Percentiles rank a stretch among this genome's conserved stretches.
These are phyloP conservation scores for Hydropsyche tenuis DNA, from an alignment of 1,140 invertebrate genomes.

Conservation along the genomic window DNA sequence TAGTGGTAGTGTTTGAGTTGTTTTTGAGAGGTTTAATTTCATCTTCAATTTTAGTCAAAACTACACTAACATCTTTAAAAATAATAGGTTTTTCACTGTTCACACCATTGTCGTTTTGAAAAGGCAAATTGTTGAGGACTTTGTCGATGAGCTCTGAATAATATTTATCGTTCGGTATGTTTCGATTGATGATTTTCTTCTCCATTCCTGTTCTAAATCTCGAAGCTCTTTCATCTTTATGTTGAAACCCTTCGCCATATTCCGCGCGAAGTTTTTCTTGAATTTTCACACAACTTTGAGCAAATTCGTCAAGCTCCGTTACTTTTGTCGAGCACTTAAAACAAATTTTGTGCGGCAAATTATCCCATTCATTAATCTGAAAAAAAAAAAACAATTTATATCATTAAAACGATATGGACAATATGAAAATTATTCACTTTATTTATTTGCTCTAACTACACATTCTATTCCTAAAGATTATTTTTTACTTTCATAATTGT, in stretches of 20 bases:
- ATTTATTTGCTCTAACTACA: too few relatives aligned
- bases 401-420: too few relatives aligned
- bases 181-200: conserved; percentile 57
- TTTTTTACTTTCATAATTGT: too few relatives aligned
- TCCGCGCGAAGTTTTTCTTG: conserved; percentile 54
- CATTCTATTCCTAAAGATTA: too few relatives aligned
- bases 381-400: conserved; percentile 50
- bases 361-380: conserved; percentile 60
- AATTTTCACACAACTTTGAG: conserved; percentile 58
- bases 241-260: conserved; percentile 52
- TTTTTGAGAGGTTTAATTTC: neutral
- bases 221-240: conserved; percentile 50
- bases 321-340: conserved; percentile 62
- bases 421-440: too few relatives aligned
- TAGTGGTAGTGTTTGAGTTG: neutral
- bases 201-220: conserved; percentile 56
- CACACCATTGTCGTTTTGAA: neutral
- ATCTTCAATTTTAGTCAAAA: conserved; percentile 33
- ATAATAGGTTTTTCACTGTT: neutral
- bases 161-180: conserved; percentile 61
- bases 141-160: conserved; percentile 60
- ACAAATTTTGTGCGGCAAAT: conserved; percentile 61
- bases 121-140: conserved; percentile 53
- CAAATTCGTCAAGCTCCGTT: conserved; percentile 60
- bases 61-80: conserved; percentile 28